A percentile compares a stretch with the other conserved stretches of the same genome.
Evolutionary conservation across 2,797 vertebrate genomes (phyloP).

Genomic region (Schizopygopsis malacanthus): DNA sequence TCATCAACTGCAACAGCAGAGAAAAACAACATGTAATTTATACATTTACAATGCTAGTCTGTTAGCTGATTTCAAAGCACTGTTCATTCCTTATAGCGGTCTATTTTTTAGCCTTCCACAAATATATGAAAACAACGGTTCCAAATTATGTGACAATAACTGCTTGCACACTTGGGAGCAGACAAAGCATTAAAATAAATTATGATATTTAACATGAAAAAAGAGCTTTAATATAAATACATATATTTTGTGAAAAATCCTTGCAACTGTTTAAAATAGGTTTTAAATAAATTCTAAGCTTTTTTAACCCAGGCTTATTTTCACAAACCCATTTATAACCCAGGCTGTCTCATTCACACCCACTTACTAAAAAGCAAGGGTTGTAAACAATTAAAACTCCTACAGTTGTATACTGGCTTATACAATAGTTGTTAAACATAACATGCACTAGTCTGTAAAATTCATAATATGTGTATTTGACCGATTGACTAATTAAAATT

Average conservation of each 20-base stretch:
- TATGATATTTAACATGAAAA: no score
- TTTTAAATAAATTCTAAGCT: not conserved
- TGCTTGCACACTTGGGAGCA: not conserved
- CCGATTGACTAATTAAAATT: not conserved
- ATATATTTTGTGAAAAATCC: not conserved
- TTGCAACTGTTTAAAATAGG: not conserved
- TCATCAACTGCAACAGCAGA: not conserved
- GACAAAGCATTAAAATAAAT: not conserved
- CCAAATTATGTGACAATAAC: not conserved
- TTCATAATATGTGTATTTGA: not conserved
- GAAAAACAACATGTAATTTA: not conserved
- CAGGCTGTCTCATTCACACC: not conserved
- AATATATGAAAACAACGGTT: not conserved
- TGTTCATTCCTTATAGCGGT: not conserved
- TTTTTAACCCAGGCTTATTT: no score
- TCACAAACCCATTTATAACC: not conserved
- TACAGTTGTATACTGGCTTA: not conserved
- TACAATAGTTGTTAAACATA: not conserved
- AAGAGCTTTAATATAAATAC: not conserved
- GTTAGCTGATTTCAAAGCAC: not conserved
- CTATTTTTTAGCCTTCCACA: not conserved
- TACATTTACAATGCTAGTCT: not conserved
- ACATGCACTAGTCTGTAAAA: not conserved
- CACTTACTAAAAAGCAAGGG: not conserved
- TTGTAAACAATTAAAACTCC: not conserved